Evolutionary conservation across 30 jellyfish, hydroid and myxozoan species (phyloP), one percentile per base, ranked within the genome.

Genomic region (Sanderia malayensis): DNA sequence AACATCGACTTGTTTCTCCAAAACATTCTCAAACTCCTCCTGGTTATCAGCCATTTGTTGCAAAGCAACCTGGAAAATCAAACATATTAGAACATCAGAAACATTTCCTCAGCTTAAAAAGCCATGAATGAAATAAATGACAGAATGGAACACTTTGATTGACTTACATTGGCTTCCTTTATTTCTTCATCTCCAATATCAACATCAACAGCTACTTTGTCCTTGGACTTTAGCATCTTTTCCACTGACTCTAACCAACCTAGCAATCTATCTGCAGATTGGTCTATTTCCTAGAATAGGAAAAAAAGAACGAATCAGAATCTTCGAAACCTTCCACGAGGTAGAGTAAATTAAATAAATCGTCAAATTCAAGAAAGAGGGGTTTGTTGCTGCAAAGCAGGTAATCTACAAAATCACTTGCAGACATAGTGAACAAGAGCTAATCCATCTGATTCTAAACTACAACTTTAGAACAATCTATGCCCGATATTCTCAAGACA

Each of bases 141-240:
- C n/a, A n/a, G n/a, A n/a, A n/a, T n/a, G n/a, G n/a, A n/a, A n/a
- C n/a, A n/a, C n/a, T n/a, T n/a, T n/a, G n/a, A n/a, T 15, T 26
- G 20, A 23, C 92, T 27, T 64, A 87, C 96, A 75, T 73, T 55
- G 9, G 78, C 80, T 26, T 71, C 76, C 4, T 26, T 31, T 1
- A 87, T 57, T 65, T 79, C 96, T 3, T 71, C 81, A 24, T 44
- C 81, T 2, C 87, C 72, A 0, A 83, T n/a, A 28, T 79, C 94
- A 4, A 89, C 86, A 79, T 87, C 94, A 67, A 78, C 59, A 31
- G 72, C 80, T 10, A 74, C 81, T 22, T 58, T 47, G 10, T 80
- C 88, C 62, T 87, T 87, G 24, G 94, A 27, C 32, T 79, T 52
- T 9, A 87, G 74, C 90, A 65, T 73, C 10, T 26, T 67, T 61